Evolutionary conservation across 2,888 invertebrate genomes (phyloP).

Genomic region (Melieria crassipennis): DNA sequence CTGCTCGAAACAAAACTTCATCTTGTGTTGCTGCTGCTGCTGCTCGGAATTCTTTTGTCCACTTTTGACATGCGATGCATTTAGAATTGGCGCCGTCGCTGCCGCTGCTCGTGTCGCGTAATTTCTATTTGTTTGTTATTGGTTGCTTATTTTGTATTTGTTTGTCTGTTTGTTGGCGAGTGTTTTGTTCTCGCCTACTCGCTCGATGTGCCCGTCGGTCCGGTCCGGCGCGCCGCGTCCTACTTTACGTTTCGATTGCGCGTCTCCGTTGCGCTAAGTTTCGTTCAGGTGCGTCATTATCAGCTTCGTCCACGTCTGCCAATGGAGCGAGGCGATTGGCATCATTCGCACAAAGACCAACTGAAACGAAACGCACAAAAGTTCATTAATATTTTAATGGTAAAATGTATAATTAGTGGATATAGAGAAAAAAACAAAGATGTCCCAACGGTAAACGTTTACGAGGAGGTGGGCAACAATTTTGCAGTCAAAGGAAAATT

Average conservation of each 20-base stretch:
- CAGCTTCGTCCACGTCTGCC: not conserved
- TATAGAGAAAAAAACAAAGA: no score
- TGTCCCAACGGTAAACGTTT: no score
- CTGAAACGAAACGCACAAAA: no score
- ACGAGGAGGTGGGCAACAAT: no score
- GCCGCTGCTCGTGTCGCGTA: no score
- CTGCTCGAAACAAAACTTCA: conserved; percentile 1
- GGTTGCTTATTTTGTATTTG: no score
- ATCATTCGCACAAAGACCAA: conserved; percentile 10
- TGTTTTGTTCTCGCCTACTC: conserved; percentile 18
- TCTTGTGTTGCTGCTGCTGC: not conserved
- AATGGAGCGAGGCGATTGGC: conserved; percentile 6
- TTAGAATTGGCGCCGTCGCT: no score
- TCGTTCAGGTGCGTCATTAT: conserved; percentile 13
- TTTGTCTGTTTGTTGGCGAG: not conserved
- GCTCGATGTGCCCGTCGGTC: conserved; percentile 25
- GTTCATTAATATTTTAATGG: no score
- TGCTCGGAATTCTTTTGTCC: not conserved
- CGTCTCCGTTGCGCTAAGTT: not conserved
- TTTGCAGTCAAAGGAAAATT: no score
- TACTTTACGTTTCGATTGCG: not conserved
- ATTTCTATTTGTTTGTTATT: no score
- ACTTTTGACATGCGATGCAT: no score
- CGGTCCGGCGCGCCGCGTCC: not conserved
- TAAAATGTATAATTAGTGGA: no score